Base-by-base conservation (phyloP, 2,888 invertebrate species). In the Troides helena region DNA sequence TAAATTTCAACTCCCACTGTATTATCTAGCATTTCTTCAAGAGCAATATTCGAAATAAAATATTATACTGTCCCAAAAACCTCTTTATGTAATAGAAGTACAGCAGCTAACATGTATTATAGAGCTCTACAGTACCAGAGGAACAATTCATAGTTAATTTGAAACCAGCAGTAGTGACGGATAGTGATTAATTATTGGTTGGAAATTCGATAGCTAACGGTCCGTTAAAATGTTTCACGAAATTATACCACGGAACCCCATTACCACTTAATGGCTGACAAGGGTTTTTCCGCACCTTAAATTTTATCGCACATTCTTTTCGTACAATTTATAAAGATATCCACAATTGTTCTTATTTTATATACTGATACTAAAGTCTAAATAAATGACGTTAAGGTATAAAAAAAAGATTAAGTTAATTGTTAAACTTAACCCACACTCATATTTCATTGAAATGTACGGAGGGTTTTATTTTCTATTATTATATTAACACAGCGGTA, bases 111-210 rank as follows among this genome's bases (percentile, higher is more conserved):
- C 30, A 62, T 60, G 59, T 18, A 61, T 43, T 67, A 61, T 57
- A 56, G 67, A 30, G 50, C 50, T 23, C 36, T 10, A 30, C 23
- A 36, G 67, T 50, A 65, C 62, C 67, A 71, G 50, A 61, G 61
- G 63, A 70, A 69, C 21, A 62, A 62, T 61, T 69, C 25, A 25
- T 53, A n/a, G 60, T 62, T 67, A 43, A 62, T 69, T 65, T 30
- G 60, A 64, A 68, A 60, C 64, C 53, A 43, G 25, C 39, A 59
- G 64, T 67, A 60, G 17, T 62, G 62, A 59, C n/a, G 65, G 67
- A 6, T 17, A 46, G 56, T 64, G 50, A 67, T 64, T 36, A 53
- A 67, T 65, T 65, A 67, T 67, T 61, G 62, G 57, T 65, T 62
- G 23, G 61, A 67, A 66, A 67, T 56, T 63, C 50, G 30, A 61